Evolutionary conservation across 2,797 vertebrate species (phyloP).

Genomic region (Clarias pachynema): DNA sequence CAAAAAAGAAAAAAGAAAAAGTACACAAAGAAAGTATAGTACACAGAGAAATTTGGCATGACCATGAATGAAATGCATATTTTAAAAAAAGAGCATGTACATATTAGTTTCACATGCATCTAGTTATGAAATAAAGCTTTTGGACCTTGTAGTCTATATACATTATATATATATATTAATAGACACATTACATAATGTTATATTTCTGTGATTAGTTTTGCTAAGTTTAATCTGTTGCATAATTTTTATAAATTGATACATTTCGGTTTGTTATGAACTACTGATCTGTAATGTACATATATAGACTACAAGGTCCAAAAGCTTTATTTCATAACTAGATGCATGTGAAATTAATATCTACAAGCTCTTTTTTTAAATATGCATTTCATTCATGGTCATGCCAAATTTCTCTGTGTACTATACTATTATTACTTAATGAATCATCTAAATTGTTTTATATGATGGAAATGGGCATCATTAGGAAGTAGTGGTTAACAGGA

Average conservation of each 20-base stretch:
- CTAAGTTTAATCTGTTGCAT: neutral
- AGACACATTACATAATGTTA: neutral
- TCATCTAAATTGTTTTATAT: slow-evolving; percentile 22
- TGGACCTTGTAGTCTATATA: neutral
- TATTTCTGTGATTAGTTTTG: neutral
- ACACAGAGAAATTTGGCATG: neutral
- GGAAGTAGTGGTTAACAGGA: neutral
- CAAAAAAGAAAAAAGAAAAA: too few species aligned
- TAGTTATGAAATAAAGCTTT: neutral
- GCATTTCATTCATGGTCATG: neutral
- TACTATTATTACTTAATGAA: slow-evolving; percentile 2
- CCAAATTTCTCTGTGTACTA: slow-evolving; percentile 1
- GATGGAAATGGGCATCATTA: slow-evolving; percentile 12
- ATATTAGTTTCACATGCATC: neutral
- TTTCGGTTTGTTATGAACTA: neutral
- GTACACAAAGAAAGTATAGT: too few species aligned
- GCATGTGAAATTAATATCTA: neutral
- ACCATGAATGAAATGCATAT: neutral
- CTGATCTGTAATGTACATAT: neutral
- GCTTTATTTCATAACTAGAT: neutral
- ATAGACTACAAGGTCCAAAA: neutral
- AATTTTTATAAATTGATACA: neutral
- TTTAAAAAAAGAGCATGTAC: neutral
- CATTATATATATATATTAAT: too few species aligned
- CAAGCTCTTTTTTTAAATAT: neutral